Percentiles rank a stretch among this genome's conserved stretches.
Conservation (phyloP, 2,797 vertebrate genomes). For the Lemur catta region DNA sequence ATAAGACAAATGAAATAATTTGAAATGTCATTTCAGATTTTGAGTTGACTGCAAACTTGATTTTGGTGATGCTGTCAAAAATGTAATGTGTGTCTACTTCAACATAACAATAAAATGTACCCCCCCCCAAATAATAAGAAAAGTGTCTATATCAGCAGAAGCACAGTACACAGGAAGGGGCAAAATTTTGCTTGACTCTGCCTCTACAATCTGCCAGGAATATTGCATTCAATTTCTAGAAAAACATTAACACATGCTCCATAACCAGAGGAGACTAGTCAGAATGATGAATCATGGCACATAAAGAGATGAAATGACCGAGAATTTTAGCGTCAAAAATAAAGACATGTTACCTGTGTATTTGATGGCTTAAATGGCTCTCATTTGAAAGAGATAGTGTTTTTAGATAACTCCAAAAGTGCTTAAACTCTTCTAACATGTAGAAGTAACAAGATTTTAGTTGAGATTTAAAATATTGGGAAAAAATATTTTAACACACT, state of each 20-base stretch:
- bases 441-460: neutral
- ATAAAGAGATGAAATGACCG: neutral
- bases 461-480: neutral
- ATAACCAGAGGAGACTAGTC: neutral
- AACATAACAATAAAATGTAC: neutral
- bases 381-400: neutral
- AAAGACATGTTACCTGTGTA: neutral
- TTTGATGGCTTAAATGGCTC: neutral
- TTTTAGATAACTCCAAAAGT: neutral
- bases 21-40: neutral
- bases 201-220: neutral
- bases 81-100: neutral
- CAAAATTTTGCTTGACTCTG: neutral
- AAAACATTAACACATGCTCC: neutral
- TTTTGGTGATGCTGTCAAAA: neutral
- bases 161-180: neutral
- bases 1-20: neutral
- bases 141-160: neutral
- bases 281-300: neutral
- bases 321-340: neutral
- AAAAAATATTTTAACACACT: neutral
- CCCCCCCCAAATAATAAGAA: neutral
- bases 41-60: neutral
- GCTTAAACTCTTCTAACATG: neutral
- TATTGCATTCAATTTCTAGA: neutral